Base-by-base conservation (phyloP, 2,797 vertebrate genomes). In the Lagocephalus sceleratus region DNA sequence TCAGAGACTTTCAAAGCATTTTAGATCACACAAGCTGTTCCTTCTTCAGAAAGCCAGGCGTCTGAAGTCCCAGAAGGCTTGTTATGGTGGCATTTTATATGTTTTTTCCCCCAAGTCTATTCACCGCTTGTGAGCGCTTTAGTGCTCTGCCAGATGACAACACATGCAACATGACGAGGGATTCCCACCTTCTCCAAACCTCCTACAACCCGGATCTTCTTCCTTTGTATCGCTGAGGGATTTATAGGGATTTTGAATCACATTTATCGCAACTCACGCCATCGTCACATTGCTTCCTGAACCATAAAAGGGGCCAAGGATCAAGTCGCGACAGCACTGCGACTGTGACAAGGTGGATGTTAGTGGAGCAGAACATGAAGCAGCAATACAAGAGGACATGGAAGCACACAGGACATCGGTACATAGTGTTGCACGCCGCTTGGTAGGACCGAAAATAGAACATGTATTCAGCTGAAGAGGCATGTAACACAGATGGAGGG, bases 71-170 rank as follows among this genome's bases (percentile, higher is more conserved):
- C 83, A 26, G 20, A 81, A 84, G 85, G 54, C 82, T 89, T 86
- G 84, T 89, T 88, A 87, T 51, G 84, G 76, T 74, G 69, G 71
- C 78, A 68, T 83, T 83, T 77, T 63, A 54, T 59, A 54, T 66
- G n/a, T 60, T 53, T 78, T 70, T 63, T 56, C 15, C 44, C 16
- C 42, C 42, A 47, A 25, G n/a, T 63, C 42, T 53, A 63, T 72
- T 68, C 62, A 66, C 71, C 78, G 70, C 59, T 54, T 49, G 46
- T 59, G 51, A 68, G 71, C 66, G 61, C 65, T 60, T 66, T 66
- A 32, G 21, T 51, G 42, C 64, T 26, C 62, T 56, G 55, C 76
- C 67, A 73, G 61, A 73, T 57, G 53, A 73, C 76, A 73, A 57
- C 73, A 54, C 62, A 41, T 23, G 54, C 55, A 47, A 47, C 16